Evolutionary conservation across 1,140 invertebrate species (phyloP).

Genomic region (Ips typographus): DNA sequence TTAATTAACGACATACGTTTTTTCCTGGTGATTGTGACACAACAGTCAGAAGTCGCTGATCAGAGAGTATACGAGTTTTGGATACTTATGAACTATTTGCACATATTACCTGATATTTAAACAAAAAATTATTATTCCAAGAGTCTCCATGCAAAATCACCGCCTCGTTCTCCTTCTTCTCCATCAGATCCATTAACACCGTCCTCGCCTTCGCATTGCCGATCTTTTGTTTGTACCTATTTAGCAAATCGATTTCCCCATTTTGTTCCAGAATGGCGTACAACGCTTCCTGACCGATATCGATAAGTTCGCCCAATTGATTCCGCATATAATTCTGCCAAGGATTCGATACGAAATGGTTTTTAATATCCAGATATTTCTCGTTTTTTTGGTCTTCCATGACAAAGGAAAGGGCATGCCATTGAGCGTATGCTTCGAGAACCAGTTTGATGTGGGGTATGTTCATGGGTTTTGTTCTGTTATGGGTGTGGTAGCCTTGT

Average conservation of each 20-base stretch:
- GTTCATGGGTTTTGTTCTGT: slow-evolving; percentile 52
- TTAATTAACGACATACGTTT: too few relatives aligned
- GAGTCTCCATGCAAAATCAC: slow-evolving; percentile 42
- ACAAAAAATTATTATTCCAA: slow-evolving; percentile 45
- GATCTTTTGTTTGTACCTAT: slow-evolving; percentile 19
- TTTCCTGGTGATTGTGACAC: too few relatives aligned
- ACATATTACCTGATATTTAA: slow-evolving; percentile 34
- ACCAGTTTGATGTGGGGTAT: slow-evolving; percentile 51
- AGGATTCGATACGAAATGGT: slow-evolving; percentile 5
- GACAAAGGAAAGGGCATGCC: slow-evolving; percentile 57
- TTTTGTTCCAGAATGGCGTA: slow-evolving; percentile 22
- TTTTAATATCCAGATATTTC: slow-evolving; percentile 28
- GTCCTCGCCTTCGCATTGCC: slow-evolving; percentile 13
- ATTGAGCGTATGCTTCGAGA: slow-evolving; percentile 55
- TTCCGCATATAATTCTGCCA: slow-evolving; percentile 15
- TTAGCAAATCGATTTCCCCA: slow-evolving; percentile 28
- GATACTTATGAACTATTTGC: background rate
- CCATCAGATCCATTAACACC: slow-evolving; percentile 27
- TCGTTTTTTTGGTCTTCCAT: slow-evolving; percentile 51
- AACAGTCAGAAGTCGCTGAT: too few relatives aligned
- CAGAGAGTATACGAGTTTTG: background rate
- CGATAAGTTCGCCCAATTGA: slow-evolving; percentile 19
- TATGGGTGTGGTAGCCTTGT: slow-evolving; percentile 51
- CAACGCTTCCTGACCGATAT: slow-evolving; percentile 9
- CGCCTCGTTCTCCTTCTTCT: slow-evolving; percentile 13